phyloP scores from a whole-genome alignment of 2,888 invertebrate species.

The Athrips mouffetella region DNA sequence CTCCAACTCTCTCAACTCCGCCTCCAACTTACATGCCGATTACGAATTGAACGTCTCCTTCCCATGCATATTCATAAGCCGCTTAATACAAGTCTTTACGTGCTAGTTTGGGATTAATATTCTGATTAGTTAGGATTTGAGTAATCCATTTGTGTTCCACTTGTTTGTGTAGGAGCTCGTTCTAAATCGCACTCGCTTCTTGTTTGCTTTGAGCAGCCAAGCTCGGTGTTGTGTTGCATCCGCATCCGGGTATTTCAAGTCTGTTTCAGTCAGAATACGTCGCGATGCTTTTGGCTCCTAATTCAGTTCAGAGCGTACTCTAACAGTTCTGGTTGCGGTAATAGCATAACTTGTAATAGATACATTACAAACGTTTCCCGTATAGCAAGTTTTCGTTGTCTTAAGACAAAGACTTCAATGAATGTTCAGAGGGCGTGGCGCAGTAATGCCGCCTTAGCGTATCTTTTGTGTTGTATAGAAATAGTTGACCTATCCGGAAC shows the following conservation, averaged over 20 bases:
- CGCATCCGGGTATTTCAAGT: no score
- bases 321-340: no score
- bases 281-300: no score
- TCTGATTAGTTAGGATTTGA: slow-evolving; percentile 37
- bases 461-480: no score
- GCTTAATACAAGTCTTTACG: slow-evolving; percentile 39
- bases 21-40: slow-evolving; percentile 34
- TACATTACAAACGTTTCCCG: no score
- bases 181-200: not conserved
- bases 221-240: not conserved
- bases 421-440: no score
- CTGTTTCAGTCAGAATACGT: no score
- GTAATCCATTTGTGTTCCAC: slow-evolving; percentile 19
- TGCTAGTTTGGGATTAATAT: slow-evolving; percentile 39
- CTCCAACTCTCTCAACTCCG: slow-evolving; percentile 26
- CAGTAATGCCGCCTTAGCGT: no score
- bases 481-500: not conserved
- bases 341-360: no score
- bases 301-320: no score
- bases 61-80: slow-evolving; percentile 46
- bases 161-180: slow-evolving; percentile 6
- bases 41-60: slow-evolving; percentile 30
- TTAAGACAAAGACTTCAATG: no score
- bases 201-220: not conserved
- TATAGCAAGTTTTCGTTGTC: no score